These are phyloP conservation scores for Ramphastos sulfuratus DNA, from an alignment of 2,113 vertebrate species.

Conservation along the genomic window DNA sequence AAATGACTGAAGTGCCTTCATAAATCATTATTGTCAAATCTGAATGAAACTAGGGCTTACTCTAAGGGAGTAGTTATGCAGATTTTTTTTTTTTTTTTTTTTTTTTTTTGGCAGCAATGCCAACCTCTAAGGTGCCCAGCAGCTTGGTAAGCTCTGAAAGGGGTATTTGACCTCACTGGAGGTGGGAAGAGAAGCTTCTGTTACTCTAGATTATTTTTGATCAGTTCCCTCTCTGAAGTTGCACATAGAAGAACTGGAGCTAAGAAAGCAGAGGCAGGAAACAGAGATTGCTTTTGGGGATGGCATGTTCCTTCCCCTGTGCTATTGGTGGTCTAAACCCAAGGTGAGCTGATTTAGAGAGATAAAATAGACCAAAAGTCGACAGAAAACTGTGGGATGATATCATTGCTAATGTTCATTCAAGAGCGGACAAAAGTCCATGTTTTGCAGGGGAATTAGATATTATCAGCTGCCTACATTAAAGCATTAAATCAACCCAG, in stretches of 20 bases:
- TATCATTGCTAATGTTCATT: background rate
- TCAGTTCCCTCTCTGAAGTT: background rate
- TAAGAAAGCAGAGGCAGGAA: background rate
- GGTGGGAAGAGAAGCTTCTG: background rate
- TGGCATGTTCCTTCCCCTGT: background rate
- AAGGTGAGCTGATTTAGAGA: background rate
- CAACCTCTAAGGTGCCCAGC: background rate
- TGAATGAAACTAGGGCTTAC: background rate
- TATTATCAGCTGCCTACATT: background rate
- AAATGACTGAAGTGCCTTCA: background rate
- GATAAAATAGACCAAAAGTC: background rate
- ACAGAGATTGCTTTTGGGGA: background rate
- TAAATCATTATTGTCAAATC: constrained; percentile 5
- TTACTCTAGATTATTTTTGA: background rate
- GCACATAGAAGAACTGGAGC: background rate
- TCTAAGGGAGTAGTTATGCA: background rate
- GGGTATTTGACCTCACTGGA: background rate
- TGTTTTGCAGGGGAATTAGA: background rate
- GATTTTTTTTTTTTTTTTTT: background rate
- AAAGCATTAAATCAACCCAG: background rate
- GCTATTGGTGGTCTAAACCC: background rate
- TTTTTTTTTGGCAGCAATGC: background rate
- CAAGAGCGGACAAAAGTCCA: background rate
- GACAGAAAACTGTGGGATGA: background rate
- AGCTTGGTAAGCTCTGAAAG: background rate